Percentiles rank a stretch among this genome's conserved stretches.
Evolutionary conservation across 2,797 vertebrate genomes (phyloP).

Genomic region (Sebastes melanostomus): DNA sequence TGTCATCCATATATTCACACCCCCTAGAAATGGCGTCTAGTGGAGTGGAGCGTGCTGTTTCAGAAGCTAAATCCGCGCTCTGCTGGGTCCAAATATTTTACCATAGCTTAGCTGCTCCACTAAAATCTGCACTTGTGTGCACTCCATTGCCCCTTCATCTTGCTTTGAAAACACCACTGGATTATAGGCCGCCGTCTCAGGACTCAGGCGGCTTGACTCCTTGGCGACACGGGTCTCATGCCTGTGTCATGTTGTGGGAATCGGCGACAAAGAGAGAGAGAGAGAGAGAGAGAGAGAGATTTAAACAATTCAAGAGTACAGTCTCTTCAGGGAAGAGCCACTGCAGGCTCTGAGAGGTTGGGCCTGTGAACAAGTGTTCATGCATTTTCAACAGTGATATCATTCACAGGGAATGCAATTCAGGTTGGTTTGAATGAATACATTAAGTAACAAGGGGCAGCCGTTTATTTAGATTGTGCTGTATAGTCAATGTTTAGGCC

Average conservation of each 20-base stretch:
- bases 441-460: conserved; percentile 60
- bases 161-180: conserved; percentile 75
- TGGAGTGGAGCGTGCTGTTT: conserved; percentile 61
- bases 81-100: conserved; percentile 75
- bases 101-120: conserved; percentile 77
- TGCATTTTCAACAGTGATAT: conserved; percentile 77
- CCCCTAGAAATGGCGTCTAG: conserved; percentile 48
- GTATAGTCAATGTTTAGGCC: conserved; percentile 53
- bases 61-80: conserved; percentile 66
- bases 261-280: conserved; percentile 31
- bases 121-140: conserved; percentile 74
- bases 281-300: conserved; percentile 35
- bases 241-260: conserved; percentile 69
- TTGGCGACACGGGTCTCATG: conserved; percentile 60
- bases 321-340: conserved; percentile 60
- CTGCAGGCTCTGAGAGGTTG: conserved; percentile 56
- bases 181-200: conserved; percentile 74
- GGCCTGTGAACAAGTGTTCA: conserved; percentile 65
- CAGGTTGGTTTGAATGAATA: conserved; percentile 66
- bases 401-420: conserved; percentile 69
- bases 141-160: conserved; percentile 77
- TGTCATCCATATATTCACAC: conserved; percentile 68
- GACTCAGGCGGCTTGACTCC: conserved; percentile 72
- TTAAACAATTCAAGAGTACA: conserved; percentile 66
- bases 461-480: conserved; percentile 58